phyloP scores from a whole-genome alignment of 2,113 vertebrate genomes.

The Dunckerocampus dactyliophorus region DNA sequence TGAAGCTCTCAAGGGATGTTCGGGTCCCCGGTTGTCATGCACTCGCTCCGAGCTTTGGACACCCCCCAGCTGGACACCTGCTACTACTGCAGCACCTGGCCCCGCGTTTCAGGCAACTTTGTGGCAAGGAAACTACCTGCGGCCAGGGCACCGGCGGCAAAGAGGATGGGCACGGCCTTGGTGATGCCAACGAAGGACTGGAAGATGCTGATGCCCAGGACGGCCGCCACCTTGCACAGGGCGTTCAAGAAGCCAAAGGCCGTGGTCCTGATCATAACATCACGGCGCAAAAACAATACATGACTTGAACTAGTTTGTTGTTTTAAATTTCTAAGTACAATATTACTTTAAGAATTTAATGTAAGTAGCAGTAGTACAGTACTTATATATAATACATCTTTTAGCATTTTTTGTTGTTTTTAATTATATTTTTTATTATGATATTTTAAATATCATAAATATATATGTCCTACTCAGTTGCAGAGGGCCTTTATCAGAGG shows the following conservation, averaged over 20 bases:
- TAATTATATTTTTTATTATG: too few species aligned
- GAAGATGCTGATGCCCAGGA: slow-evolving; percentile 96
- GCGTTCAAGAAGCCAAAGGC: slow-evolving; percentile 95
- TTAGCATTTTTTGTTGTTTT: too few species aligned
- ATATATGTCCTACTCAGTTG: too few species aligned
- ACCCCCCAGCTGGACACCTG: slow-evolving; percentile 20
- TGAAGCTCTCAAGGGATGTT: slow-evolving; percentile 55
- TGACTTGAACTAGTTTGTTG: too few species aligned
- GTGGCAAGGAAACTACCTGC: slow-evolving; percentile 89
- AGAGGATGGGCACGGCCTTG: slow-evolving; percentile 89
- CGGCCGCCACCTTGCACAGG: slow-evolving; percentile 88
- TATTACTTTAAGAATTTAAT: neutral
- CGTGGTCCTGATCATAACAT: slow-evolving; percentile 75
- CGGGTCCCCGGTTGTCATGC: slow-evolving; percentile 54
- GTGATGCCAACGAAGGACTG: slow-evolving; percentile 94
- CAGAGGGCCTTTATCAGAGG: too few species aligned
- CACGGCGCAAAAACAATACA: too few species aligned
- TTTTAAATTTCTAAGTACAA: neutral
- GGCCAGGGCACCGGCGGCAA: slow-evolving; percentile 85
- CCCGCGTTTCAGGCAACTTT: slow-evolving; percentile 90
- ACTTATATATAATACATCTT: too few species aligned
- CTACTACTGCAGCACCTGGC: slow-evolving; percentile 88
- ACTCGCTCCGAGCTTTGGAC: slow-evolving; percentile 21
- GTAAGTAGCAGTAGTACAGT: too few species aligned
- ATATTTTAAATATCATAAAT: too few species aligned